Base-by-base conservation (phyloP, 2,113 vertebrate genomes). In the Crotalus tigris region DNA sequence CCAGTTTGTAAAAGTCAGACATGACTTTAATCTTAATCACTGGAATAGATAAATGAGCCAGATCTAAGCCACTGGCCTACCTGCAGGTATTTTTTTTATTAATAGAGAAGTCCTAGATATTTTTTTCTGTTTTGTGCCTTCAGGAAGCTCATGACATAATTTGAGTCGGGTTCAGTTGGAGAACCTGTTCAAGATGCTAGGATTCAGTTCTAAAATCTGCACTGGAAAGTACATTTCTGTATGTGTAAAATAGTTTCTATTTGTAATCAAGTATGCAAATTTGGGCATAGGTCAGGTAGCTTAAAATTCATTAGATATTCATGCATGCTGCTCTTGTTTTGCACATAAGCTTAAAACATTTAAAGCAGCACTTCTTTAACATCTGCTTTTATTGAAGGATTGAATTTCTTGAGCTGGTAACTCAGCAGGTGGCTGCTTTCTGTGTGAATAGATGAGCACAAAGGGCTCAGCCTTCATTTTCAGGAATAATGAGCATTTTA, bases 1-100 rank as follows among this genome's bases (percentile, higher is more conserved):
- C 33, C 3, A 21, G 5, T 81, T 91, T 92, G 92, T 81, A 96
- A 96, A 97, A 96, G 96, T 96, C 95, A 95, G 95, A 26, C 55
- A 87, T 88, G 87, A 90, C 23, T 87, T 75, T 90, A 87, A 90
- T 33, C 9, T 49, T 92, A 88, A 89, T n/a, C 29, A 59, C 39
- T 86, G 49, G 46, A 17, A 19, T 59, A 59, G 33, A 44, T 39
- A 85, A 92, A 51, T 46, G 33, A 61, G 13, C 11, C 26, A 55
- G 39, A 81, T 39, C 7, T 81, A 81, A 81, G n/a, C 15, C 5
- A 75, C 5, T 11, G 44, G 9, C 29, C 24, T 64, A 11, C 24
- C 49, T 44, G 12, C n/a, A 17, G 54, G 44, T 39, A 17, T 86
- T 85, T 53, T 85, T 59, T 53, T 24, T 44, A 90, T 23, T 23